These are phyloP conservation scores for Sebastiscus tertius DNA, from an alignment of 2,797 vertebrate species.

Conservation along the genomic window DNA sequence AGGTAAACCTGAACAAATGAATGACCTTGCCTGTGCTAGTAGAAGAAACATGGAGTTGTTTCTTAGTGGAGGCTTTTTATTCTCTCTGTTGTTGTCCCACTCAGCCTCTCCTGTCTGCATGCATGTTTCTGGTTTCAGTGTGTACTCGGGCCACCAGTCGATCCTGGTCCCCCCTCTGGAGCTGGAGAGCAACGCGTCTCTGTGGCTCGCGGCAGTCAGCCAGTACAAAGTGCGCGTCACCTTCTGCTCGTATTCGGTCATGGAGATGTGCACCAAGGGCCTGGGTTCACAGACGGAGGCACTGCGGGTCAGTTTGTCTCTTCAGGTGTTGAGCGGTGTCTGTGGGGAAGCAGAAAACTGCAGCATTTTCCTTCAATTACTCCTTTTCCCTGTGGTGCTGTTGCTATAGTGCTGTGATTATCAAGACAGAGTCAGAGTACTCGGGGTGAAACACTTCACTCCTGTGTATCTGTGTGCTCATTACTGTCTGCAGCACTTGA, in stretches of 20 bases:
- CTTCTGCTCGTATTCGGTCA: conserved; percentile 97
- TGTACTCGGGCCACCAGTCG: conserved; percentile 96
- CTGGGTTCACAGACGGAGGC: conserved; percentile 90
- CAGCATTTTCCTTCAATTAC: not conserved
- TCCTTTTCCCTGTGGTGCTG: not conserved
- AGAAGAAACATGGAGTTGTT: not conserved
- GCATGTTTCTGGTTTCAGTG: conserved; percentile 78
- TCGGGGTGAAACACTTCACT: not conserved
- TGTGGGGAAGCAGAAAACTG: not conserved
- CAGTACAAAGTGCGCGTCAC: conserved; percentile 96
- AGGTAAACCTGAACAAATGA: conserved; percentile 71
- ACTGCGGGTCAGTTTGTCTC: conserved; percentile 86
- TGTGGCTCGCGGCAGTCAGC: conserved; percentile 95
- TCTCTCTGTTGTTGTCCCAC: not conserved
- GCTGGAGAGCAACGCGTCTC: conserved; percentile 92
- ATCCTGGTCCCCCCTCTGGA: conserved; percentile 95
- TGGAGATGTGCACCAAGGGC: conserved; percentile 98
- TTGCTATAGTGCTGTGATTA: not conserved
- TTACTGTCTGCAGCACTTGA: conserved; percentile 1
- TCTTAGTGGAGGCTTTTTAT: not conserved
- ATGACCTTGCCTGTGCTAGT: not conserved
- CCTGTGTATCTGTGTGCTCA: not conserved
- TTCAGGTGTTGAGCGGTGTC: not conserved
- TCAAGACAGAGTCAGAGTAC: conserved; percentile 7
- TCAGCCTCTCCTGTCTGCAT: conserved; percentile 6